Evolutionary conservation across 2,113 vertebrate genomes (phyloP).

Genomic region (Charina bottae): DNA sequence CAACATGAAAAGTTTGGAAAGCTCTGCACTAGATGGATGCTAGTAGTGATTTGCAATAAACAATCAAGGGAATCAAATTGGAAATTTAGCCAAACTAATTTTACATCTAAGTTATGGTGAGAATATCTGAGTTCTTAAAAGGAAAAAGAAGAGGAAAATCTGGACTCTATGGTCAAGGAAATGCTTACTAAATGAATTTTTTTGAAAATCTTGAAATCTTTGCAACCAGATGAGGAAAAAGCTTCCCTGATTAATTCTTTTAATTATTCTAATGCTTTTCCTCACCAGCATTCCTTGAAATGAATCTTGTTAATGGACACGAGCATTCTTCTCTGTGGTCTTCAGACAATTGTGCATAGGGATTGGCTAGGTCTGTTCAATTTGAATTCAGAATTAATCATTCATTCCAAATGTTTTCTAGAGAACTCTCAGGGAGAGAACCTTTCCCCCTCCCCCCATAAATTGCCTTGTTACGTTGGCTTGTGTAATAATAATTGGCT

Average conservation of each 20-base stretch:
- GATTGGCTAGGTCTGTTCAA: neutral
- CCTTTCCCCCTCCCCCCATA: neutral
- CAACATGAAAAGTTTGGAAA: no score
- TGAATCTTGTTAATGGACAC: slow-evolving; percentile 16
- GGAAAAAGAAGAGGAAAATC: slow-evolving; percentile 24
- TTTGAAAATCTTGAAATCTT: neutral
- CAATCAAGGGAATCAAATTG: slow-evolving; percentile 55
- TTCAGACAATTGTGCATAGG: neutral
- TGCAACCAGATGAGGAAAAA: slow-evolving; percentile 32
- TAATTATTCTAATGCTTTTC: no score
- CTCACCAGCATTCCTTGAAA: slow-evolving; percentile 7
- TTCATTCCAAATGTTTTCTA: neutral
- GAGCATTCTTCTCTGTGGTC: slow-evolving; percentile 19
- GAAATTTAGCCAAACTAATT: slow-evolving; percentile 50
- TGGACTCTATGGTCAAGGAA: slow-evolving; percentile 18
- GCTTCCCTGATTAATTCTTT: no score
- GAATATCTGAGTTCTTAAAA: slow-evolving; percentile 50
- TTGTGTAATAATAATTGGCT: neutral
- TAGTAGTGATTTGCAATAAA: slow-evolving; percentile 25
- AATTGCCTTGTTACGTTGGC: neutral
- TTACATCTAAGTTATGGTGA: slow-evolving; percentile 21
- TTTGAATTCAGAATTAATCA: neutral
- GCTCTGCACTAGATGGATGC: slow-evolving; percentile 36
- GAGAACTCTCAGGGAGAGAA: neutral
- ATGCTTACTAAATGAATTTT: slow-evolving; percentile 42